Evolutionary conservation across 2,113 vertebrate genomes (phyloP).

Genomic region (Balaeniceps rex): DNA sequence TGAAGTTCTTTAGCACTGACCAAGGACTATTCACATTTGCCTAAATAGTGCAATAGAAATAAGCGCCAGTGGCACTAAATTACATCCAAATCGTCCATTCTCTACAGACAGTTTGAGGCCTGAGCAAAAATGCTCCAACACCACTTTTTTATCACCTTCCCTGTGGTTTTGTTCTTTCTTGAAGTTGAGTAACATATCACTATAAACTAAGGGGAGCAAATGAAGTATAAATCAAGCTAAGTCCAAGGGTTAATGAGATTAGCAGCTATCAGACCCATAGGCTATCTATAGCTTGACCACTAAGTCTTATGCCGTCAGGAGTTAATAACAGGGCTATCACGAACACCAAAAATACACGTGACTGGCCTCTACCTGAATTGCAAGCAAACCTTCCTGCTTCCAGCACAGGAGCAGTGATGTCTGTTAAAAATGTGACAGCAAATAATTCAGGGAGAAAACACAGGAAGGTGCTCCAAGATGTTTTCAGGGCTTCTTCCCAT

Average conservation of each 20-base stretch:
- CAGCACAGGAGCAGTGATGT: not conserved
- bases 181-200: not conserved
- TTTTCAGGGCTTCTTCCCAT: not conserved
- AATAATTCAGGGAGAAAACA: not conserved
- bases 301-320: not conserved
- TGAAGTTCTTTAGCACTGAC: not conserved
- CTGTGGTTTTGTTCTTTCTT: not conserved
- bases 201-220: not conserved
- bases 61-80: not conserved
- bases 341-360: not conserved
- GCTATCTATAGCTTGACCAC: not conserved
- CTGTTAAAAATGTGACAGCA: not conserved
- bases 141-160: not conserved
- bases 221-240: not conserved
- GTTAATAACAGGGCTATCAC: not conserved
- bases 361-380: not conserved
- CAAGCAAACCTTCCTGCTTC: not conserved
- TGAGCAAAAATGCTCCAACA: not conserved
- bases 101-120: not conserved
- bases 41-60: not conserved
- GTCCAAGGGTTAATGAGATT: not conserved
- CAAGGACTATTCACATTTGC: not conserved
- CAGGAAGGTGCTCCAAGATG: not conserved
- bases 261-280: not conserved
- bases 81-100: not conserved